Percentiles rank a stretch among this genome's conserved stretches.
phyloP scores from a whole-genome alignment of 2,797 vertebrate genomes.

The Poeciliopsis gracilis region DNA sequence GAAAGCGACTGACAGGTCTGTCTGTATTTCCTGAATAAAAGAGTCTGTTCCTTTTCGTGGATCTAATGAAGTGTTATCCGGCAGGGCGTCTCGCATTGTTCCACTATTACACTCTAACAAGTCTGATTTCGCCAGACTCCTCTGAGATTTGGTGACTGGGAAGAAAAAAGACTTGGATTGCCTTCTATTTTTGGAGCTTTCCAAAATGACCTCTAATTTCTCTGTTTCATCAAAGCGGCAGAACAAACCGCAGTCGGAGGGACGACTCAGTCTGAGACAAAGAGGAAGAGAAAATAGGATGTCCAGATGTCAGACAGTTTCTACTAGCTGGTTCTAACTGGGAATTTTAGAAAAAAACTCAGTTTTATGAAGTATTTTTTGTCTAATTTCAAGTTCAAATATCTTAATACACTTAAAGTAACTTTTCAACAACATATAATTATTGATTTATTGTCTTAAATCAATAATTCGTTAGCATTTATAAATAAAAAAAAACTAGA shows the following conservation, averaged over 20 bases:
- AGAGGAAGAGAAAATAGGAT: not conserved
- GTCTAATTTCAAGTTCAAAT: too few relatives aligned
- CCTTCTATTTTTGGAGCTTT: slow-evolving; percentile 71
- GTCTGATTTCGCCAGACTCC: slow-evolving; percentile 68
- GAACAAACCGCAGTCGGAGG: slow-evolving; percentile 19
- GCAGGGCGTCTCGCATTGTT: slow-evolving; percentile 51
- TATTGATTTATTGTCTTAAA: too few relatives aligned
- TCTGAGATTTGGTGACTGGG: slow-evolving; percentile 64
- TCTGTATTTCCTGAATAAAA: slow-evolving; percentile 17
- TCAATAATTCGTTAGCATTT: too few relatives aligned
- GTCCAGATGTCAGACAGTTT: slow-evolving; percentile 60
- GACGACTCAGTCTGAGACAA: slow-evolving; percentile 7
- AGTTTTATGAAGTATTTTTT: too few relatives aligned
- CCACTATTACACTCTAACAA: slow-evolving; percentile 55
- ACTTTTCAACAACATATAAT: too few relatives aligned
- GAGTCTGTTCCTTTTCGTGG: slow-evolving; percentile 33
- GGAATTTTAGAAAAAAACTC: slow-evolving; percentile 3
- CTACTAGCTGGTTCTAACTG: slow-evolving; percentile 55
- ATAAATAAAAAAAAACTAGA: too few relatives aligned
- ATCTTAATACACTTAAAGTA: too few relatives aligned
- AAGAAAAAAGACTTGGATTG: slow-evolving; percentile 61
- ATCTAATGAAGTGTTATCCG: slow-evolving; percentile 51
- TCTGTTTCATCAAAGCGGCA: slow-evolving; percentile 59
- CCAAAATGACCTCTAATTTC: slow-evolving; percentile 76
- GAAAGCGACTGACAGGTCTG: not conserved